Percentiles rank a stretch among this genome's conserved stretches.
phyloP scores from a whole-genome alignment of 2,113 vertebrate genomes.

The Tursiops truncatus region DNA sequence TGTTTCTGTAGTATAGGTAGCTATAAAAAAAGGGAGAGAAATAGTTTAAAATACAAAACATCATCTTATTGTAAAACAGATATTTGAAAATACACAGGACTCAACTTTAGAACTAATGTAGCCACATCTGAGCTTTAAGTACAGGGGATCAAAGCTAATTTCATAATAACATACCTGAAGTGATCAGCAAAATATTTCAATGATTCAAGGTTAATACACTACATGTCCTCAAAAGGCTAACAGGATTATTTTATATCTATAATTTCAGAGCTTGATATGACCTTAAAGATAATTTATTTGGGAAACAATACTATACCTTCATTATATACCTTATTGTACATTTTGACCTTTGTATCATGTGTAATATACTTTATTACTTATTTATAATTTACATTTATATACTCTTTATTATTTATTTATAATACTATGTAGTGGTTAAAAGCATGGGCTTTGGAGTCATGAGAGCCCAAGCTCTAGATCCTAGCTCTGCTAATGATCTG shows the following conservation, averaged over 20 bases:
- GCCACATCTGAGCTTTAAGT: neutral
- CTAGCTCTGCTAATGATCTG: neutral
- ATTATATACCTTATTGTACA: neutral
- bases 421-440: neutral
- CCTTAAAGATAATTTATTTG: slow-evolving; percentile 28
- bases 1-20: slow-evolving; percentile 95
- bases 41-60: slow-evolving; percentile 54
- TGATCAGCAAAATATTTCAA: slow-evolving; percentile 21
- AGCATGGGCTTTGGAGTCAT: neutral
- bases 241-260: neutral
- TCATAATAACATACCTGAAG: neutral
- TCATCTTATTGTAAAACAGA: neutral
- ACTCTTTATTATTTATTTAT: neutral
- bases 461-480: neutral
- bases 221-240: slow-evolving; percentile 23
- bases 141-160: slow-evolving; percentile 39
- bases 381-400: neutral
- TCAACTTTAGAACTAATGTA: neutral
- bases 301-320: neutral
- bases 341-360: neutral
- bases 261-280: slow-evolving; percentile 1
- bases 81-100: slow-evolving; percentile 45
- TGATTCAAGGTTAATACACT: slow-evolving; percentile 39
- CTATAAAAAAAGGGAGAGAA: slow-evolving; percentile 81
- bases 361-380: neutral